Base-by-base conservation (phyloP, 2,113 vertebrate species). In the Oryzias woworae region DNA sequence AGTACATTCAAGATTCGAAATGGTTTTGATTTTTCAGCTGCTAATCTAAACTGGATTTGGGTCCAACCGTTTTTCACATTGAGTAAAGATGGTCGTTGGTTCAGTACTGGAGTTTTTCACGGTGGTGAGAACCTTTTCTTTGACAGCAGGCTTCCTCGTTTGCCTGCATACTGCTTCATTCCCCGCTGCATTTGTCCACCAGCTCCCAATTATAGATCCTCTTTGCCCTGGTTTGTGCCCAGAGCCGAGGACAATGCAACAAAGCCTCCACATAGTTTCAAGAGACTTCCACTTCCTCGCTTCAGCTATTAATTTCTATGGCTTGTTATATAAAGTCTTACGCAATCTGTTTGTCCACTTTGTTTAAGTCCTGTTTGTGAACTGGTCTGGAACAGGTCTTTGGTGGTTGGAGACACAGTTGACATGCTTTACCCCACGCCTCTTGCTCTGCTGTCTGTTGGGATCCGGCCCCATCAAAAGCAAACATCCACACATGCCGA, bases 321-420 rank as follows among this genome's bases (percentile, higher is more conserved):
- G 59, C 45, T 49, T n/a, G 69, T 89, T 88, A 63, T 57, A 18
- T 78, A 88, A 89, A 26, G 4, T 41, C 58, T 89, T 88, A 86
- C 69, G 69, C 75, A 89, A 89, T 78, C 28, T 77, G 69, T 85
- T 85, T 84, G 81, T 61, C 47, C 2, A 4, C 18, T 47, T 81
- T 87, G 82, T 78, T 77, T 73, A 63, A 57, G 67, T 13, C 55
- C 54, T 23, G 26, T 56, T 60, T 46, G 20, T 63, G 79, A 83
- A 79, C 61, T 62, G 75, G 69, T 78, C 71, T 50, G 60, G 75
- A 71, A 66, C 54, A 43, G 46, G 53, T 72, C 69, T 58, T 64
- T 68, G 61, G 71, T 54, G 78, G 58, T 36, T 14, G 24, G 49
- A 18, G 65, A 58, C 69, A 58, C 26, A 73, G 78, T 73, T 82